Conservation (phyloP, 2,797 vertebrate genomes). For the Choloepus didactylus region DNA sequence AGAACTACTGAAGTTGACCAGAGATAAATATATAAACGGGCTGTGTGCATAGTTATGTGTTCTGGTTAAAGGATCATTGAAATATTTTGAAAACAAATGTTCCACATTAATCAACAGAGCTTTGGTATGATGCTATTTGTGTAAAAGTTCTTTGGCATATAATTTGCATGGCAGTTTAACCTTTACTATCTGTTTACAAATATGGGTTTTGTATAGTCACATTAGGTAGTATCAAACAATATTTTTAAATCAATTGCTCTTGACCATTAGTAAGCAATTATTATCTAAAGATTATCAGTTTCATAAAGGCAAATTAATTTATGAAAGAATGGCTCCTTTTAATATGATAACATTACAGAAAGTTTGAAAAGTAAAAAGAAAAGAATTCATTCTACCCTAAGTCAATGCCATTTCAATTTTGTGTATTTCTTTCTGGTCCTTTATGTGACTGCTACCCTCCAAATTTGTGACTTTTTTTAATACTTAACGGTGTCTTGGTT, state of each 20-base stretch:
- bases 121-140: background rate
- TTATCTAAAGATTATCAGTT: background rate
- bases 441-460: background rate
- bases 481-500: conserved; percentile 16
- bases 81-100: background rate
- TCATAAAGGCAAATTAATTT: background rate
- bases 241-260: background rate
- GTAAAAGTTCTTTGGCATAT: background rate
- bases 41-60: background rate
- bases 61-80: background rate
- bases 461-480: background rate
- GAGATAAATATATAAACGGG: background rate
- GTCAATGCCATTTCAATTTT: background rate
- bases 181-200: background rate
- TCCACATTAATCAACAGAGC: background rate
- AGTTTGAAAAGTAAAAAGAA: background rate
- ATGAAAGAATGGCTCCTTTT: background rate
- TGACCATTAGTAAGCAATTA: background rate
- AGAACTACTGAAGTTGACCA: background rate
- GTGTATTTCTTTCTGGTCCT: background rate
- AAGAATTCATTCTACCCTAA: background rate
- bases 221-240: background rate
- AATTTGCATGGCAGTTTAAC: background rate
- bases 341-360: background rate
- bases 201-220: background rate